phyloP scores from a whole-genome alignment of 2,888 invertebrate genomes.

The Drosophila borealis region DNA sequence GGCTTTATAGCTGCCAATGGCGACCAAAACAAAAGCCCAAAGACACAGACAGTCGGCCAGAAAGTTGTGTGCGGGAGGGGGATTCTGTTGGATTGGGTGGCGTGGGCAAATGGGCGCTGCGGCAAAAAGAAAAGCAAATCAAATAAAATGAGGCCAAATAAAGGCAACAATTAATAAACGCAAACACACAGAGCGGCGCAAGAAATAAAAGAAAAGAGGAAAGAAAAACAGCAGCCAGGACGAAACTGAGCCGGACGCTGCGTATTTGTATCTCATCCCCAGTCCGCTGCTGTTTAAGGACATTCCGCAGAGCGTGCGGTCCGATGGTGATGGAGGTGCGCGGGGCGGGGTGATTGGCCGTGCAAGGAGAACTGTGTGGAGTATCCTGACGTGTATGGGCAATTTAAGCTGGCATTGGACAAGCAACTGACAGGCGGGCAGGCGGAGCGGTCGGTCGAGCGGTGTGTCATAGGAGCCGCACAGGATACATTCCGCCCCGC shows the following conservation, averaged over 20 bases:
- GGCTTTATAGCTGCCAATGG: slow-evolving; percentile 79
- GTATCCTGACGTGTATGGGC: slow-evolving; percentile 76
- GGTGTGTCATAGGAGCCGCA: slow-evolving; percentile 2
- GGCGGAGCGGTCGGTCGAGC: neutral
- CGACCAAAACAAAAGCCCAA: slow-evolving; percentile 65
- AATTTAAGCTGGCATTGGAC: slow-evolving; percentile 80
- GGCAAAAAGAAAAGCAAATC: slow-evolving; percentile 68
- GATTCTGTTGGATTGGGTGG: slow-evolving; percentile 25
- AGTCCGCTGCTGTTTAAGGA: slow-evolving; percentile 44
- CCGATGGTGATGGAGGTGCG: neutral
- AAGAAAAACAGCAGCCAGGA: slow-evolving; percentile 37
- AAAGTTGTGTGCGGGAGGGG: neutral
- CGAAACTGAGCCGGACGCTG: slow-evolving; percentile 52
- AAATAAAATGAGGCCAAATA: slow-evolving; percentile 81
- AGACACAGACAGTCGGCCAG: slow-evolving; percentile 7
- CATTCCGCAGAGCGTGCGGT: slow-evolving; percentile 26
- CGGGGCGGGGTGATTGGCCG: neutral
- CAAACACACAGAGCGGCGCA: slow-evolving; percentile 60
- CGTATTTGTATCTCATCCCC: slow-evolving; percentile 38
- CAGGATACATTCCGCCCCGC: slow-evolving; percentile 22
- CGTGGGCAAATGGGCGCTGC: neutral
- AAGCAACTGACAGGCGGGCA: slow-evolving; percentile 69
- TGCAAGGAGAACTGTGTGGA: slow-evolving; percentile 23
- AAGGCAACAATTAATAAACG: slow-evolving; percentile 81
- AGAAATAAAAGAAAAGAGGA: slow-evolving; percentile 5